A percentile compares a stretch with the other conserved stretches of the same genome.
phyloP scores from a whole-genome alignment of 2,797 vertebrate species.

The Arctocebus calabarensis region DNA sequence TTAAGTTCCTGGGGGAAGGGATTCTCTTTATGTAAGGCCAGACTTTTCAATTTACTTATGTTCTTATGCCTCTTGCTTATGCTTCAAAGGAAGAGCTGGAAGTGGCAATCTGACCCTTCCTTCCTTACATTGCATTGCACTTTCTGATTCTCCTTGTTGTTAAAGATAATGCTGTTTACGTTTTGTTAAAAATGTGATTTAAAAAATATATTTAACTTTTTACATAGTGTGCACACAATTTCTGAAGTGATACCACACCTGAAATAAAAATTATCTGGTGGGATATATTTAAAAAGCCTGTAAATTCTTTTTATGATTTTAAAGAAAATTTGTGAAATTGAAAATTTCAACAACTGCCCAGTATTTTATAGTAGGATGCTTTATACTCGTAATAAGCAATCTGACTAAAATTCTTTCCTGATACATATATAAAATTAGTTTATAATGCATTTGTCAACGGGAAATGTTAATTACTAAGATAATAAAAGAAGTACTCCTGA shows the following conservation, averaged over 20 bases:
- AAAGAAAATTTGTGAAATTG: slow-evolving; percentile 38
- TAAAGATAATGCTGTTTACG: not conserved
- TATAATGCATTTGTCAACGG: not conserved
- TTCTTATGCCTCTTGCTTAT: not conserved
- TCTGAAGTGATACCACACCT: not conserved
- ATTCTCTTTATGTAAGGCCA: slow-evolving; percentile 2
- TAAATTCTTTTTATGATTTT: slow-evolving; percentile 49
- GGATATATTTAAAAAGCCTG: slow-evolving; percentile 32
- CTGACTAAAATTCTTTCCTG: slow-evolving; percentile 16
- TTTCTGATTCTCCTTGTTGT: not conserved
- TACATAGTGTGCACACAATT: not conserved
- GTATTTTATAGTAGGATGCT: slow-evolving; percentile 15
- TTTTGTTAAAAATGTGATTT: not conserved
- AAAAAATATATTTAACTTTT: not conserved
- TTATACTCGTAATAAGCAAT: slow-evolving; percentile 36
- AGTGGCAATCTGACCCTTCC: too few relatives aligned
- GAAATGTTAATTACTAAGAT: slow-evolving; percentile 24
- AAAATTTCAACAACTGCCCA: not conserved
- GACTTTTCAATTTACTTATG: not conserved
- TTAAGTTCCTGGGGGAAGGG: not conserved
- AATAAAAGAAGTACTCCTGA: slow-evolving; percentile 10
- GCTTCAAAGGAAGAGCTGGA: slow-evolving; percentile 22
- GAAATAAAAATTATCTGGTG: slow-evolving; percentile 28
- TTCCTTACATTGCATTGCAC: not conserved
- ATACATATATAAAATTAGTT: slow-evolving; percentile 36